A percentile compares a stretch with the other conserved stretches of the same genome.
phyloP scores from a whole-genome alignment of 2,888 invertebrate genomes.

The Altica lythri region DNA sequence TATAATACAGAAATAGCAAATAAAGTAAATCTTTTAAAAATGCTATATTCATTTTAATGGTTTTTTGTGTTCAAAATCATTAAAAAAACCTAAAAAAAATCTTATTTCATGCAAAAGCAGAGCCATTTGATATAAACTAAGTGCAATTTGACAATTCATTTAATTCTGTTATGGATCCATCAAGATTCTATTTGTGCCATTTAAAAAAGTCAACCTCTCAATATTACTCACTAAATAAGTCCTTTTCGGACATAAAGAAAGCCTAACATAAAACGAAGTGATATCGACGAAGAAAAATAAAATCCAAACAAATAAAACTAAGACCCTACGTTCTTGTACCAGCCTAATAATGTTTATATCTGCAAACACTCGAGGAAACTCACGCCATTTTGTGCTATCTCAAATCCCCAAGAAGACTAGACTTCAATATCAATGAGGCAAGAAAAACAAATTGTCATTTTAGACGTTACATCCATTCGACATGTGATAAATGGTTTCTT shows the following conservation, averaged over 20 bases:
- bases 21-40: too few relatives aligned
- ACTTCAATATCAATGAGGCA: slow-evolving; percentile 49
- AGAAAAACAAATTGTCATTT: slow-evolving; percentile 52
- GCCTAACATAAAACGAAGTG: slow-evolving; percentile 16
- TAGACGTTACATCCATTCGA: slow-evolving; percentile 45
- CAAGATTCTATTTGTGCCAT: slow-evolving; percentile 9
- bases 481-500: slow-evolving; percentile 46
- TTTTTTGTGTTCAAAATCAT: too few relatives aligned
- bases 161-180: slow-evolving; percentile 6
- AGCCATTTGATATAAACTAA: too few relatives aligned
- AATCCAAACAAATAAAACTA: slow-evolving; percentile 15
- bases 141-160: slow-evolving; percentile 1
- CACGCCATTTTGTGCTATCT: slow-evolving; percentile 19
- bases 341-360: slow-evolving; percentile 20
- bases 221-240: slow-evolving; percentile 4
- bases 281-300: slow-evolving; percentile 12
- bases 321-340: slow-evolving; percentile 13
- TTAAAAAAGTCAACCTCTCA: slow-evolving; percentile 8
- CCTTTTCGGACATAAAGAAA: slow-evolving; percentile 20
- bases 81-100: too few relatives aligned
- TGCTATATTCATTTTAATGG: too few relatives aligned
- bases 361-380: slow-evolving; percentile 19
- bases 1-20: too few relatives aligned
- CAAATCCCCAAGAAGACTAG: slow-evolving; percentile 20
- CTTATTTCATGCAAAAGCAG: too few relatives aligned